Percentiles rank a stretch among this genome's conserved stretches.
Conservation (phyloP, 2,113 vertebrate genomes). For the Phrynosoma blainvillii region DNA sequence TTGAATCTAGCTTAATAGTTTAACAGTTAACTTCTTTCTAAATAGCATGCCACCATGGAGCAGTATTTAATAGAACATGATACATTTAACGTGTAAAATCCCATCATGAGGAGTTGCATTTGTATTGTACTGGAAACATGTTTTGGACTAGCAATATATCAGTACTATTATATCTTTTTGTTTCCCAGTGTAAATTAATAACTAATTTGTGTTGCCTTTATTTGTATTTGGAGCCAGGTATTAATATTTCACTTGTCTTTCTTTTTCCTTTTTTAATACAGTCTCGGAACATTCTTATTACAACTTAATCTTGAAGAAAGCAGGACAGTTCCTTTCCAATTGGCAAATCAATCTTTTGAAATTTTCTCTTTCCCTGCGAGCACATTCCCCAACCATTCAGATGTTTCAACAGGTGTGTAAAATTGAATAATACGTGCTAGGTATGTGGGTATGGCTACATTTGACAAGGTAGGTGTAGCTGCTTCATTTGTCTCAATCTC, state of each 20-base stretch:
- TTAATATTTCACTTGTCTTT: conserved; percentile 16
- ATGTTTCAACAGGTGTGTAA: conserved; percentile 91
- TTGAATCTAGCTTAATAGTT: neutral
- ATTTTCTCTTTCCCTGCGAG: conserved; percentile 88
- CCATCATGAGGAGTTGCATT: neutral
- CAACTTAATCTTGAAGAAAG: conserved; percentile 94
- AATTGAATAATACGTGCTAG: conserved; percentile 20
- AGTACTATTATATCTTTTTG: neutral
- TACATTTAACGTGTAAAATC: neutral
- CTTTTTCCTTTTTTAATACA: conserved; percentile 58
- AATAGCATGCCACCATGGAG: neutral
- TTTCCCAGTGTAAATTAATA: neutral
- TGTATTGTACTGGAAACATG: neutral
- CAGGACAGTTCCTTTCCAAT: conserved; percentile 92
- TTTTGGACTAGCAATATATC: neutral
- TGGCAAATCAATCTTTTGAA: conserved; percentile 90
- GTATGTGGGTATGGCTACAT: neutral
- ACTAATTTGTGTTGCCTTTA: neutral
- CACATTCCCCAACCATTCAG: conserved; percentile 89
- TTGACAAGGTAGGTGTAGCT: neutral
- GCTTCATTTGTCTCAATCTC: neutral
- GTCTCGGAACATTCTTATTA: conserved; percentile 92
- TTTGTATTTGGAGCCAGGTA: conserved; percentile 12
- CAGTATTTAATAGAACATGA: neutral
- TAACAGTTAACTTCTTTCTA: neutral